Evolutionary conservation across 2,888 invertebrate species (phyloP), one percentile per base, ranked within the genome.

Genomic region (Xanthostigma xanthostigma): DNA sequence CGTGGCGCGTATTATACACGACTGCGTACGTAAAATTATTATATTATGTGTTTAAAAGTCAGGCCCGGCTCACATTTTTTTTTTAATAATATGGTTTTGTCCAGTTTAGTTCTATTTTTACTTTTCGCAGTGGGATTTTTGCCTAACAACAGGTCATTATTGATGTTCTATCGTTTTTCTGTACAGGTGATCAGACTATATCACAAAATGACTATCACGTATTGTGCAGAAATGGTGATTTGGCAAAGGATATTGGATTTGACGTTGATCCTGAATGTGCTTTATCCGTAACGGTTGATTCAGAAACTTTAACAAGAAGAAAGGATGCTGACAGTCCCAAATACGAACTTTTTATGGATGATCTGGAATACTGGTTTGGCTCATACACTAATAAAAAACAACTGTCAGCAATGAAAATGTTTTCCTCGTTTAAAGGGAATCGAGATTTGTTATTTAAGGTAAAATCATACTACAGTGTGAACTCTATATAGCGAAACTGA

Each of bases 401-500:
- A 45, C 64, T 62, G 0, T 68, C 64, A 0, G 70, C 70, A 57
- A 59, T 78, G 9, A 69, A 73, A 57, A 68, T 81, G 39, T 82
- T 75, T 60, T 75, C 77, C 0, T 63, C 70, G 0, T 80, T 79
- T 61, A 71, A 75, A 50, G 67, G 69, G 1, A 60, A 59, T 8
- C 61, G 56, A 34, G 67, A 81, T 59, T 62, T 82, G 8, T 61
- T 83, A 0, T 81, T 81, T 66, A 78, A 76, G 57, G 70, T 68
- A 58, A 59, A n/a, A 55, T 53, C 41, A 39, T 27, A 33, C 39
- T 45, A n/a, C 5, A 12, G 2, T 17, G 5, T 44, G 35, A 8
- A n/a, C n/a, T n/a, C n/a, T n/a, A n/a, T n/a, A n/a, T n/a, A n/a
- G n/a, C n/a, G n/a, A n/a, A n/a, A n/a, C n/a, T n/a, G n/a, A n/a